Evolutionary conservation across 2,797 vertebrate species (phyloP).

Genomic region (Acanthornis magna): DNA sequence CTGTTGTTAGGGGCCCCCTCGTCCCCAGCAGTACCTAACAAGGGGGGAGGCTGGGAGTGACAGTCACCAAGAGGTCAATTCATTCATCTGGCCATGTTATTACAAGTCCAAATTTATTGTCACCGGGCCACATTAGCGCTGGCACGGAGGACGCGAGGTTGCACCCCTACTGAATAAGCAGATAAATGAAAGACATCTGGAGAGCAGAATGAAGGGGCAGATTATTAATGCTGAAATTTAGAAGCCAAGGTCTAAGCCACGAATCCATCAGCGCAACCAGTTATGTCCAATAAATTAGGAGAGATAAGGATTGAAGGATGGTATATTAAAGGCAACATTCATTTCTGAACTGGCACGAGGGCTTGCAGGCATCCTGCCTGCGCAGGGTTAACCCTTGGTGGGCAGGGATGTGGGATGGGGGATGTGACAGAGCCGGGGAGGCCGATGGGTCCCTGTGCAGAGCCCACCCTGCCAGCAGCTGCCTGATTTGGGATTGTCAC

Average conservation of each 20-base stretch:
- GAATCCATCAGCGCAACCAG: slow-evolving; percentile 79
- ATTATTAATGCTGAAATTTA: slow-evolving; percentile 86
- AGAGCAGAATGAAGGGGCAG: slow-evolving; percentile 72
- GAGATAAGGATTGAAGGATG: slow-evolving; percentile 84
- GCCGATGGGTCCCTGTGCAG: accelerated
- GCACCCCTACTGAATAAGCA: slow-evolving; percentile 67
- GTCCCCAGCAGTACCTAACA: not conserved
- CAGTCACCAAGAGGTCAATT: slow-evolving; percentile 67
- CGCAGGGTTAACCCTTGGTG: not conserved
- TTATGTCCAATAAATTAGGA: slow-evolving; percentile 82
- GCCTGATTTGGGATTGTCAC: not conserved
- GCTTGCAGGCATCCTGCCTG: slow-evolving; percentile 11
- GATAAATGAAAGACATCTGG: slow-evolving; percentile 80
- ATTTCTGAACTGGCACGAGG: slow-evolving; percentile 58
- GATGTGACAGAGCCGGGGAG: not conserved
- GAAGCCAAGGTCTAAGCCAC: slow-evolving; percentile 85
- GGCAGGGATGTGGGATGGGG: not conserved
- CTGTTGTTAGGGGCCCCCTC: not conserved
- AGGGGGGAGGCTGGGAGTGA: slow-evolving; percentile 41
- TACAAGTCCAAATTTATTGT: slow-evolving; percentile 74
- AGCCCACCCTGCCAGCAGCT: not conserved
- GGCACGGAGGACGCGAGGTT: slow-evolving; percentile 68
- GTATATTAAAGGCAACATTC: slow-evolving; percentile 77
- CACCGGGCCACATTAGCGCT: slow-evolving; percentile 69
- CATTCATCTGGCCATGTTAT: slow-evolving; percentile 71